These are phyloP conservation scores for Drosophila carrolli DNA, from an alignment of 1,140 invertebrate genomes.

Conservation along the genomic window DNA sequence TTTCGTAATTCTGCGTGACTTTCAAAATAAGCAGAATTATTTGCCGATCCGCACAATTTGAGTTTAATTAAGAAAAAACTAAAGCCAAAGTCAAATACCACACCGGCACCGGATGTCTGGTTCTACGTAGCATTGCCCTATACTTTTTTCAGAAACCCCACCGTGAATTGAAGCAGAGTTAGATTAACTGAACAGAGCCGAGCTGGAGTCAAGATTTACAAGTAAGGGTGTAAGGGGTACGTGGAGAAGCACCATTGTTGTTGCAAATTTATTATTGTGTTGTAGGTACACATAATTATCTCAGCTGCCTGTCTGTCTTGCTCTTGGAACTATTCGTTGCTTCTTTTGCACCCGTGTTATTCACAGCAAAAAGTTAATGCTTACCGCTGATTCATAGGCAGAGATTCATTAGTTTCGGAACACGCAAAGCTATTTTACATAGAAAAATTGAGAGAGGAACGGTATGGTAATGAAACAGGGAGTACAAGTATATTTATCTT, in stretches of 20 bases:
- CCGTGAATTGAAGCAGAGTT: slow-evolving; percentile 47
- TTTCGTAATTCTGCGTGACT: slow-evolving; percentile 73
- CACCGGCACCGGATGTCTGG: slow-evolving; percentile 74
- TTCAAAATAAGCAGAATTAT: slow-evolving; percentile 66
- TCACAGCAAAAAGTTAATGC: slow-evolving; percentile 70
- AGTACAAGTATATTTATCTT: slow-evolving; percentile 7
- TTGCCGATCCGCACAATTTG: slow-evolving; percentile 69
- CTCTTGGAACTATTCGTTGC: slow-evolving; percentile 39
- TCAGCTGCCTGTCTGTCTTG: slow-evolving; percentile 46
- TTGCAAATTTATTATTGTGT: slow-evolving; percentile 78
- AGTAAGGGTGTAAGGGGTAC: not conserved
- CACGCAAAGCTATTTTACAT: slow-evolving; percentile 58
- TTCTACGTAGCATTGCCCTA: slow-evolving; percentile 62
- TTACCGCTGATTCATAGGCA: slow-evolving; percentile 46
- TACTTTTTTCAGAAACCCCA: slow-evolving; percentile 51
- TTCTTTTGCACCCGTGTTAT: slow-evolving; percentile 9
- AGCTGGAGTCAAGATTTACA: slow-evolving; percentile 15
- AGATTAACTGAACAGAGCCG: slow-evolving; percentile 31
- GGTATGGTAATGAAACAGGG: slow-evolving; percentile 37
- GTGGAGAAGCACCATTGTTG: slow-evolving; percentile 43
- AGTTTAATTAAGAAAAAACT: slow-evolving; percentile 74
- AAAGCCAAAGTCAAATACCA: slow-evolving; percentile 29
- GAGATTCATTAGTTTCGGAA: slow-evolving; percentile 50
- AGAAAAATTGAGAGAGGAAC: slow-evolving; percentile 37
- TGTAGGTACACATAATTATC: slow-evolving; percentile 80